Conservation (phyloP, 2,113 vertebrate genomes). For the Oxyruncus cristatus region DNA sequence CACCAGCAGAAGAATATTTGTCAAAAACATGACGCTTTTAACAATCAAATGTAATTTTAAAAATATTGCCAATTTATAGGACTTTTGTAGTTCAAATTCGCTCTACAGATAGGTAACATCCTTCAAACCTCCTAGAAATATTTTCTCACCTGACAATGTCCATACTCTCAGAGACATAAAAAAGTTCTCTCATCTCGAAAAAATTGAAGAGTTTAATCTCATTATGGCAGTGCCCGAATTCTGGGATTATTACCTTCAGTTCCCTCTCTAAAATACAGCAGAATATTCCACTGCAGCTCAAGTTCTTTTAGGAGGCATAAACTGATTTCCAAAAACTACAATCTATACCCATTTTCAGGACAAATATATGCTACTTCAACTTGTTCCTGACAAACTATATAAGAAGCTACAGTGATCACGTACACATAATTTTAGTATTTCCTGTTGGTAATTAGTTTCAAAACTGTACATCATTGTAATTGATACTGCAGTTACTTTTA, state of each 20-base stretch:
- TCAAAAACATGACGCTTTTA: not conserved
- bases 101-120: not conserved
- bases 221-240: not conserved
- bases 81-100: not conserved
- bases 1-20: not conserved
- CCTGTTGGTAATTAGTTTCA: not conserved
- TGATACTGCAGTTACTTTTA: not conserved
- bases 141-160: not conserved
- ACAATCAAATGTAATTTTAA: not conserved
- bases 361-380: not conserved
- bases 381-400: fast-evolving
- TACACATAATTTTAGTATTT: not conserved
- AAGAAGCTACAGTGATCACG: not conserved
- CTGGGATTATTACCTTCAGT: not conserved
- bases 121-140: not conserved
- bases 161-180: not conserved
- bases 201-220: not conserved
- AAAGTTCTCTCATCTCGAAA: not conserved
- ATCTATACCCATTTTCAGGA: not conserved
- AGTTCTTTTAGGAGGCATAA: not conserved
- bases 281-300: not conserved
- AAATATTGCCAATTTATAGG: not conserved
- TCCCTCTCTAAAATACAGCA: not conserved
- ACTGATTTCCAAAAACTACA: not conserved
- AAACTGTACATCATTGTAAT: not conserved